Conservation (phyloP, 2,113 vertebrate species). For the Otis tarda region DNA sequence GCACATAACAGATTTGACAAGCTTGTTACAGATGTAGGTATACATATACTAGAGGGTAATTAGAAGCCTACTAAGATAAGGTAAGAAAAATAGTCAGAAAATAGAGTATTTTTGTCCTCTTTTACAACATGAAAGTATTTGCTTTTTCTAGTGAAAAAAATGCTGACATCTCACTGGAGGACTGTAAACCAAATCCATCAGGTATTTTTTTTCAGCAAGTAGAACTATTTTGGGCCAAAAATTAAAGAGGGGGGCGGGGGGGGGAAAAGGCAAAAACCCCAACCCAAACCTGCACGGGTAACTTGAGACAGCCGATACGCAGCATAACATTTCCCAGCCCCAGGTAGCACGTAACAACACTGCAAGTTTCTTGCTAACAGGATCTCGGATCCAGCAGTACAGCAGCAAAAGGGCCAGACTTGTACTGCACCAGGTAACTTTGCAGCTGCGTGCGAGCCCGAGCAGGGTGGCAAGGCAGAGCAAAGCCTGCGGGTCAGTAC, state of each 20-base stretch:
- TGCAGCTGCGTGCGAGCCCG: not conserved
- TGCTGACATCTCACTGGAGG: not conserved
- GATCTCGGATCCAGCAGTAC: fast-evolving
- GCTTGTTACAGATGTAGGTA: not conserved
- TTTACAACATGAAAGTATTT: not conserved
- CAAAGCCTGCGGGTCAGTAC: fast-evolving
- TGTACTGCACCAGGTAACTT: fast-evolving
- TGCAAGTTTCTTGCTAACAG: too few relatives aligned
- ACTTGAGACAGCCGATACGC: fast-evolving
- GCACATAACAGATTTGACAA: not conserved
- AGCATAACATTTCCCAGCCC: not conserved
- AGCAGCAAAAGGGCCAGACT: not conserved
- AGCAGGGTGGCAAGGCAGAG: not conserved
- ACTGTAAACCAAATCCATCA: not conserved
- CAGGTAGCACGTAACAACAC: too few relatives aligned
- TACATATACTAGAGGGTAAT: not conserved
- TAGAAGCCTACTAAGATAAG: not conserved
- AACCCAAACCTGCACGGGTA: fast-evolving
- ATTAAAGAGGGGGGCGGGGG: fast-evolving
- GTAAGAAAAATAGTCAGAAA: not conserved
- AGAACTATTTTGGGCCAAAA: not conserved
- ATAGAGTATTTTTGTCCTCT: not conserved
- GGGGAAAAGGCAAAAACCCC: not conserved
- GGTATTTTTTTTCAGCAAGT: not conserved
- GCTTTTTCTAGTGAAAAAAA: not conserved